Evolutionary conservation across 1,140 invertebrate genomes (phyloP).

Genomic region (Muscidifurax raptorellus): DNA sequence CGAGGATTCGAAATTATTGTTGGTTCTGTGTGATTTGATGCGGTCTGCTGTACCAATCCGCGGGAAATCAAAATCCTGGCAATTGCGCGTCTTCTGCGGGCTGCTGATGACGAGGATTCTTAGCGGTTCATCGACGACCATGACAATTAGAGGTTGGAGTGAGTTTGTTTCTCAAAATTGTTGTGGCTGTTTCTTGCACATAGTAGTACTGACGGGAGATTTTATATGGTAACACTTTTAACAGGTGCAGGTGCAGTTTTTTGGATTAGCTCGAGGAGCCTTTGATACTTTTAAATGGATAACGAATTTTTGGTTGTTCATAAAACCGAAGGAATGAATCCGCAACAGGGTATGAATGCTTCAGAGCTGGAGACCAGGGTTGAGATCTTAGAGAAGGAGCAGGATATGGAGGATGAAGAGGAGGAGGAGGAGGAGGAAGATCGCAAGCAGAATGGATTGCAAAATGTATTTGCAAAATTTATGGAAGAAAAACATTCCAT

Average conservation of each 20-base stretch:
- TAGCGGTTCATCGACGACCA: neutral
- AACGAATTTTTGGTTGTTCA: neutral
- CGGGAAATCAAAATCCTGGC: constrained; percentile 40
- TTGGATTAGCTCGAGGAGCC: neutral
- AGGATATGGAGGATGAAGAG: constrained; percentile 25
- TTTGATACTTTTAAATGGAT: constrained; percentile 14
- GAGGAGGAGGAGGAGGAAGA: constrained; percentile 31
- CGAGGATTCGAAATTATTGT: constrained; percentile 13
- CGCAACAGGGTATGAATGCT: neutral
- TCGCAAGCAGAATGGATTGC: constrained; percentile 59
- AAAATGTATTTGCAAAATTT: constrained; percentile 70
- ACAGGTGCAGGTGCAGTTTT: neutral
- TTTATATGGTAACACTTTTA: neutral
- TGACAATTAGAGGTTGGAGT: neutral
- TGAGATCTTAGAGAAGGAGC: constrained; percentile 27
- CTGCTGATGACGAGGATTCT: neutral
- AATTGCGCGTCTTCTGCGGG: neutral
- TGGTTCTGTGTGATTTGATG: neutral
- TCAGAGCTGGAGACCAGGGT: neutral
- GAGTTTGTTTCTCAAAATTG: neutral
- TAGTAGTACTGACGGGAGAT: neutral
- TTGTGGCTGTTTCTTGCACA: neutral
- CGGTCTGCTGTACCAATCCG: neutral
- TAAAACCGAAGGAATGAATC: neutral
- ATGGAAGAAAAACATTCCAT: constrained; percentile 73